Evolutionary conservation across 35 echinoderm and acorn worm genomes (phyloP).

Genomic region (Heliocidaris erythrogramma): DNA sequence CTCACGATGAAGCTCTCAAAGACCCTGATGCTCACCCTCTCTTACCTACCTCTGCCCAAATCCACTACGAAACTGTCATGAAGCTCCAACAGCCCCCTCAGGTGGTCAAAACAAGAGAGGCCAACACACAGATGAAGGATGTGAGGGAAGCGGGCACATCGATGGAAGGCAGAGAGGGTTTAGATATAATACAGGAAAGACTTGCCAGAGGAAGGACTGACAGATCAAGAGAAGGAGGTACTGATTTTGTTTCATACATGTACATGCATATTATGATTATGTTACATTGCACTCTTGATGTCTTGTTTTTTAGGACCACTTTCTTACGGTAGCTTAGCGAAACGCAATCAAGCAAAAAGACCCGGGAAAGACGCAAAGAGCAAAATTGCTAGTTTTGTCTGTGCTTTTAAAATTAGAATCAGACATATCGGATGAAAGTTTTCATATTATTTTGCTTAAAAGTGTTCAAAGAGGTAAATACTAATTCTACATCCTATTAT

Average conservation of each 20-base stretch:
- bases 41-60: conserved; percentile 64
- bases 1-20: conserved; percentile 51
- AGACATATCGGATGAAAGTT: no score
- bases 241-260: background rate
- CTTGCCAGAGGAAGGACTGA: conserved; percentile 12
- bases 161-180: conserved; percentile 43
- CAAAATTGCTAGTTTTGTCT: no score
- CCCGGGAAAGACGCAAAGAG: no score
- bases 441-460: no score
- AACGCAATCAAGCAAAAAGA: no score
- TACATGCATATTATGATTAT: background rate
- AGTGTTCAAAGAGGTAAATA: no score
- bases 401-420: no score
- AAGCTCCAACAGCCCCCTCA: conserved; percentile 46
- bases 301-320: no score
- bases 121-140: conserved; percentile 37
- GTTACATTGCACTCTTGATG: no score
- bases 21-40: conserved; percentile 44
- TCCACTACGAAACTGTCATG: conserved; percentile 62
- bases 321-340: no score
- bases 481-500: no score
- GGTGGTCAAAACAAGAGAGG: conserved; percentile 20
- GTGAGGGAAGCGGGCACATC: conserved; percentile 54
- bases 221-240: background rate
- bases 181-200: conserved; percentile 28